Conservation (phyloP, 2,797 vertebrate genomes). For the Manis pentadactyla region DNA sequence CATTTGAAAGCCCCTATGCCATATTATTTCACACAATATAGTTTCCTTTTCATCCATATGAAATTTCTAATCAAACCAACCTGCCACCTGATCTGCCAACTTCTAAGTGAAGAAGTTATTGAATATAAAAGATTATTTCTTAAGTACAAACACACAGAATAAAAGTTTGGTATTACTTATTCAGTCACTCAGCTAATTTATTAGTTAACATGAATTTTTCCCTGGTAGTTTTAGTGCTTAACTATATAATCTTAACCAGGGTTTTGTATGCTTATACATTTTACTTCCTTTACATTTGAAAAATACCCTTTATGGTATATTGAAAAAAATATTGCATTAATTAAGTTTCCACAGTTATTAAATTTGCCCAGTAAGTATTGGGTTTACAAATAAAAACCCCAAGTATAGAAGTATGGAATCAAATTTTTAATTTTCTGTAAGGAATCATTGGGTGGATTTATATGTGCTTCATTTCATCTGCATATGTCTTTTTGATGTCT, state of each 20-base stretch:
- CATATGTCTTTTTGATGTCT: constrained; percentile 61
- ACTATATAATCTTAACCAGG: constrained; percentile 71
- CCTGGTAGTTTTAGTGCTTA: constrained; percentile 58
- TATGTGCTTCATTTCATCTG: constrained; percentile 78
- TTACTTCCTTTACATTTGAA: constrained; percentile 76
- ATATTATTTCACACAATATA: neutral
- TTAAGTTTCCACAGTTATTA: constrained; percentile 74
- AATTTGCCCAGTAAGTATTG: constrained; percentile 38
- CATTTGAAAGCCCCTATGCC: neutral
- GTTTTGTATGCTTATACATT: constrained; percentile 78
- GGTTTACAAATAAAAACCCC: constrained; percentile 29
- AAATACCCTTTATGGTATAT: constrained; percentile 59
- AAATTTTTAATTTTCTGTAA: constrained; percentile 64
- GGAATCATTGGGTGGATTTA: constrained; percentile 75
- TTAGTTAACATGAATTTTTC: constrained; percentile 44
- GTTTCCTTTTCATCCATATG: neutral
- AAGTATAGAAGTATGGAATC: neutral
- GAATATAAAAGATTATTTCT: constrained; percentile 34
- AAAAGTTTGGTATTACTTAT: neutral
- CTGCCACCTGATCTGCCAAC: neutral
- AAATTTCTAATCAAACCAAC: neutral
- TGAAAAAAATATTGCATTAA: constrained; percentile 73
- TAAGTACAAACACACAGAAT: neutral
- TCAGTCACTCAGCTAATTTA: neutral
- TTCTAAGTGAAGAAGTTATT: neutral